Evolutionary conservation across 2,797 vertebrate genomes (phyloP).

Genomic region (Pantherophis vulpinus): DNA sequence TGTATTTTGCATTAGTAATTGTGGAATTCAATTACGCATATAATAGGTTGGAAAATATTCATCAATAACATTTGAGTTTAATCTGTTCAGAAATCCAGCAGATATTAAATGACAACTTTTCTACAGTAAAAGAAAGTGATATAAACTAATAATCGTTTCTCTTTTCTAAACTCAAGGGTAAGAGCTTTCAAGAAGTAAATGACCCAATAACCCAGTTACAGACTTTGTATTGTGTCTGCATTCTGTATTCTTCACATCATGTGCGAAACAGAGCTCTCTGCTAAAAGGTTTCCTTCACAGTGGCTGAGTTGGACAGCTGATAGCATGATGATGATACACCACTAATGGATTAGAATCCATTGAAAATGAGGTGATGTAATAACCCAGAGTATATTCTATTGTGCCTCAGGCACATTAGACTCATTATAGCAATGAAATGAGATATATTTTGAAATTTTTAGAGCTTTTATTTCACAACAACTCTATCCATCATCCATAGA

Average conservation of each 20-base stretch:
- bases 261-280: neutral
- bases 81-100: constrained; percentile 1
- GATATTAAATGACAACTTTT: neutral
- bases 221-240: neutral
- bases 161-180: neutral
- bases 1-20: constrained; percentile 1
- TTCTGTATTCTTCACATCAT: neutral
- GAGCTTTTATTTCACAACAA: neutral
- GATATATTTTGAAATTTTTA: neutral
- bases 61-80: neutral
- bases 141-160: neutral
- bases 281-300: neutral
- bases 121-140: constrained; percentile 1
- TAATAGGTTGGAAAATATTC: neutral
- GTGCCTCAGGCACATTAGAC: neutral
- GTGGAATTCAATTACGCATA: constrained; percentile 3
- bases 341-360: neutral
- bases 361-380: neutral
- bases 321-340: neutral
- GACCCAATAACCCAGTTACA: neutral
- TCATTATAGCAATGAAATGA: neutral
- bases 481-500: neutral
- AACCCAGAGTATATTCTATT: too few species aligned
- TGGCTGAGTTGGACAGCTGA: neutral
- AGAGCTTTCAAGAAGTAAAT: neutral